Percentiles rank a stretch among this genome's conserved stretches.
These are phyloP conservation scores for Tachina lurida DNA, from an alignment of 2,888 invertebrate genomes.

Conservation along the genomic window DNA sequence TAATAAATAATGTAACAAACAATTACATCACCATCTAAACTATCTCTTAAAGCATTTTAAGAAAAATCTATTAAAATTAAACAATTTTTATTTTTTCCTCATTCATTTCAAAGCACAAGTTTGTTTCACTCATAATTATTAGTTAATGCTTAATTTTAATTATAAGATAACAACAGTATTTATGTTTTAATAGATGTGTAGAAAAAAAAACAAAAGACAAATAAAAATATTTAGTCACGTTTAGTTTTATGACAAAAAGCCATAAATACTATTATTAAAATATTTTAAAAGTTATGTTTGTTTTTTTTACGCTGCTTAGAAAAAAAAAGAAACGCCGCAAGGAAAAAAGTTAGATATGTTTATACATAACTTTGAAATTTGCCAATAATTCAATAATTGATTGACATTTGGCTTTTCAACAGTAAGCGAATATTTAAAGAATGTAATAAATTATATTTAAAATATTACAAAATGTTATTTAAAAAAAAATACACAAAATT, in stretches of 20 bases:
- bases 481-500: background rate
- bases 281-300: constrained; percentile 14
- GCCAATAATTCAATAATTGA: constrained; percentile 38
- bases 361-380: constrained; percentile 14
- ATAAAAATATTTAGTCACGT: constrained; percentile 54
- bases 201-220: constrained; percentile 19
- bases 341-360: background rate
- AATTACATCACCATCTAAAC: too few relatives aligned
- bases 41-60: background rate
- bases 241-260: constrained; percentile 54
- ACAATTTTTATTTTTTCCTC: background rate
- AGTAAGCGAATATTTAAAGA: background rate
- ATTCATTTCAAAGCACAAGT: constrained; percentile 17
- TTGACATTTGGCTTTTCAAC: constrained; percentile 31
- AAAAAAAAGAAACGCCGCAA: background rate
- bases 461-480: background rate
- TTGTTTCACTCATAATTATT: constrained; percentile 30
- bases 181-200: constrained; percentile 34
- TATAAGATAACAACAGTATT: constrained; percentile 39
- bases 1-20: too few relatives aligned
- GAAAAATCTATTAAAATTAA: background rate
- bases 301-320: background rate
- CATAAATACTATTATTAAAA: constrained; percentile 52
- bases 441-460: constrained; percentile 9
- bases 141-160: constrained; percentile 30